Conservation (phyloP, 2,113 vertebrate species). For the Marmota monax region DNA sequence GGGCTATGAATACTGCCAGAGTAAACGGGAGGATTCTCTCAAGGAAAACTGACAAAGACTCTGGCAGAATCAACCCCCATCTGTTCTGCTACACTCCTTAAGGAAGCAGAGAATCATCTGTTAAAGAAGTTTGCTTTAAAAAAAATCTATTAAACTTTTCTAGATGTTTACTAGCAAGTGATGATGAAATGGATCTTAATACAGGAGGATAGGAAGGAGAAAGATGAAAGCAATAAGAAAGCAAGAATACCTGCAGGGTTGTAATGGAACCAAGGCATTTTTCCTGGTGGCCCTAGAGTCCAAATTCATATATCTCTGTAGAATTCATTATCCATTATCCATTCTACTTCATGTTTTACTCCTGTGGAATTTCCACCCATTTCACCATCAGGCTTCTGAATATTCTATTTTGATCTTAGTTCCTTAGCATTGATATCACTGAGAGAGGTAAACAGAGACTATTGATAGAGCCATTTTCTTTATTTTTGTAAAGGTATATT, state of each 20-base stretch:
- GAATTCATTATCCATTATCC: not conserved
- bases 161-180: not conserved
- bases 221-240: not conserved
- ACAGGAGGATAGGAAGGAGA: not conserved
- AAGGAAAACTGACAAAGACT: not conserved
- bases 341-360: not conserved
- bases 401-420: constrained; percentile 1
- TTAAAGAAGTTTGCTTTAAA: not conserved
- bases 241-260: not conserved
- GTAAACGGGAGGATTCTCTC: not conserved
- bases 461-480: not conserved
- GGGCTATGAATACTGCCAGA: not conserved
- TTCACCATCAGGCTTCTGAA: not conserved
- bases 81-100: not conserved
- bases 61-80: not conserved
- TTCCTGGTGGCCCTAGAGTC: not conserved
- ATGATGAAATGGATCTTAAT: not conserved
- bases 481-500: constrained; percentile 8
- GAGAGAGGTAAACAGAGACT: not conserved
- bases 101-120: not conserved
- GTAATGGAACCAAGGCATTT: not conserved
- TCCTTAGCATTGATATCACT: not conserved
- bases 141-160: not conserved
- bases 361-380: constrained; percentile 3
- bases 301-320: not conserved